Evolutionary conservation across 2,797 vertebrate genomes (phyloP), one percentile per base, ranked within the genome.

Genomic region (Ceryle rudis): DNA sequence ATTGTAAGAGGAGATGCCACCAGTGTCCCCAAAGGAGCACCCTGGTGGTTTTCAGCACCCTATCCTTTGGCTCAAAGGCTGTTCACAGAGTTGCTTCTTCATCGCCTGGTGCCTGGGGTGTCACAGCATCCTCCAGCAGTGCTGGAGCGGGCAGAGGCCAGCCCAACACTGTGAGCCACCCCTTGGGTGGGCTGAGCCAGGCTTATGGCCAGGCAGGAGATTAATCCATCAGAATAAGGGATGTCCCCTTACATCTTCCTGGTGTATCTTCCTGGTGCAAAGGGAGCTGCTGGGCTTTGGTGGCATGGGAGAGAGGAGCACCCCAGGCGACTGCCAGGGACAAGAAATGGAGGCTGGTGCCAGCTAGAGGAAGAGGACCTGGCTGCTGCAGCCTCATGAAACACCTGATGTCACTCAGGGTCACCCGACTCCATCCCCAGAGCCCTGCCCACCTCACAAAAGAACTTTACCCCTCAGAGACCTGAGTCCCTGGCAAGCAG

Each of bases 151-250:
- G 11, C 49, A 92, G 29, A 2, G 7, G 8, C 57, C 82, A 71
- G 29, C 31, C 52, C 1, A 0, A 21, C 19, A 3, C 33, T 2
- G 0, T 9, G 17, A 71, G 82, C 51, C 29, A 23, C 15, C 7
- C 52, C 8, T 6, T 19, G 3, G n/a, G 28, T 0, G 0, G 42
- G 37, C 4, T 74, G 79, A n/a, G 29, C 21, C 1, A 4, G 28
- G 31, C 51, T 86, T 26, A 31, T 19, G 35, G 49, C 23, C 47
- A 23, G 41, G 73, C n/a, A 69, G 57, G 28, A 71, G 18, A 47
- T 61, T 26, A 31, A 31, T 1, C 14, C 19, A 75, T 73, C 6
- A 5, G 29, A 54, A 72, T 21, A 62, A 84, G 31, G 37, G 39
- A 33, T 3, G 7, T 18, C 31, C 91, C 33, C 28, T 51, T 62